Evolutionary conservation across 2,888 invertebrate species (phyloP).

Genomic region (Lasius platythorax): DNA sequence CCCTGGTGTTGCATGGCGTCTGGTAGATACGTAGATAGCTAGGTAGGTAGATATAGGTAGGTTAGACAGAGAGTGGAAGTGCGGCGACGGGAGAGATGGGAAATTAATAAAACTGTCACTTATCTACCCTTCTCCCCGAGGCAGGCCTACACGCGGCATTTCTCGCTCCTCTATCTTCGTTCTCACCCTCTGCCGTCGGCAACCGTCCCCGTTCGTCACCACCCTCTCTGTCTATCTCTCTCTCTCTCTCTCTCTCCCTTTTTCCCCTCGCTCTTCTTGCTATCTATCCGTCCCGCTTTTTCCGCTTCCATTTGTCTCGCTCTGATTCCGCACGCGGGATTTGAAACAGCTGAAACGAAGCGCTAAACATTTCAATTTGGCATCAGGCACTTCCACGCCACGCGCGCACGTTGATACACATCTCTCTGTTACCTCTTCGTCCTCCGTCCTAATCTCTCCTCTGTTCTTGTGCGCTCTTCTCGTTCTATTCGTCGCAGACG

Average conservation of each 20-base stretch:
- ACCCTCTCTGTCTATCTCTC: constrained; percentile 26
- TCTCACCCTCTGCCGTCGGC: constrained; percentile 32
- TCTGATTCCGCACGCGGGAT: constrained; percentile 70
- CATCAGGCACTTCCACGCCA: constrained; percentile 71
- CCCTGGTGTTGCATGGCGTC: constrained; percentile 67
- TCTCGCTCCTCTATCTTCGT: constrained; percentile 59
- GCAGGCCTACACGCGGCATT: constrained; percentile 72
- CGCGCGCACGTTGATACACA: constrained; percentile 53
- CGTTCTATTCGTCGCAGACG: constrained; percentile 60
- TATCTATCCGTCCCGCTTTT: constrained; percentile 49
- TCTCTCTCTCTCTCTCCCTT: background rate
- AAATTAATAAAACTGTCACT: constrained; percentile 94
- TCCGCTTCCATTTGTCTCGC: constrained; percentile 34
- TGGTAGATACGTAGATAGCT: constrained; percentile 57
- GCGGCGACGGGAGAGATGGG: constrained; percentile 86
- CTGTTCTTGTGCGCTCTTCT: background rate
- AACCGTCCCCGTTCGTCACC: constrained; percentile 35
- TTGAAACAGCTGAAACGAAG: constrained; percentile 80
- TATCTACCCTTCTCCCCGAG: constrained; percentile 86
- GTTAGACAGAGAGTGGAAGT: constrained; percentile 39
- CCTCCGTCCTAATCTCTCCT: constrained; percentile 28
- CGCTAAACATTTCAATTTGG: constrained; percentile 87
- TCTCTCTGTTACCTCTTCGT: constrained; percentile 39
- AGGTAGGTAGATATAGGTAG: constrained; percentile 34
- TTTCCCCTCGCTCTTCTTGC: constrained; percentile 43